Evolutionary conservation across 2,113 vertebrate species (phyloP).

Genomic region (Cololabis saira): DNA sequence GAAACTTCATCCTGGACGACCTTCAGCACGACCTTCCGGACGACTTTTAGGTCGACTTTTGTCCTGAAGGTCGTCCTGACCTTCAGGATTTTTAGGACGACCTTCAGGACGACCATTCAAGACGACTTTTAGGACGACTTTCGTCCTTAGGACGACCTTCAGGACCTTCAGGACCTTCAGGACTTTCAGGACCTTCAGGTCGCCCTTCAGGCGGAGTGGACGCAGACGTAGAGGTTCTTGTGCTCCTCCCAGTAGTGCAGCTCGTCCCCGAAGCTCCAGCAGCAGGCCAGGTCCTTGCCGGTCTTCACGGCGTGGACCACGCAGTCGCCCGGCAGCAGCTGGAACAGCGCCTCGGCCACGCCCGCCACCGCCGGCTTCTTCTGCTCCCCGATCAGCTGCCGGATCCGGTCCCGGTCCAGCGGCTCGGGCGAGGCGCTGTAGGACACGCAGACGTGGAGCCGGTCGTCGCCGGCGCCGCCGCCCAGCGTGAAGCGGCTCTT

Average conservation of each 20-base stretch:
- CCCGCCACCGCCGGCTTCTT: constrained; percentile 62
- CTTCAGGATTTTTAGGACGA: too few relatives aligned
- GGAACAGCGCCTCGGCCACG: constrained; percentile 71
- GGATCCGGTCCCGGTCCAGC: constrained; percentile 67
- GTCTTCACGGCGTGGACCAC: constrained; percentile 76
- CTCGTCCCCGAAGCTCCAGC: constrained; percentile 76
- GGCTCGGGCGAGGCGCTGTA: constrained; percentile 80
- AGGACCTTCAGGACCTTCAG: too few relatives aligned
- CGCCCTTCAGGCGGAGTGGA: constrained; percentile 77
- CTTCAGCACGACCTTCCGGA: too few relatives aligned
- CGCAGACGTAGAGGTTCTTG: constrained; percentile 75
- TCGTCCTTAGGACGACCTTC: too few relatives aligned
- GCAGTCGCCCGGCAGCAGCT: constrained; percentile 61
- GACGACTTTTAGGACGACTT: too few relatives aligned
- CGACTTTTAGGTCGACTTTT: too few relatives aligned
- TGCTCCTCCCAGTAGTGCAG: constrained; percentile 79
- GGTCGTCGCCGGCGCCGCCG: too few relatives aligned
- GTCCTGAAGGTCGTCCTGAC: too few relatives aligned
- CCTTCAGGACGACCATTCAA: too few relatives aligned
- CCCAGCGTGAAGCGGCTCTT: constrained; percentile 80
- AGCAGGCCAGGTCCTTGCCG: constrained; percentile 71
- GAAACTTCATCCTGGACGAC: too few relatives aligned
- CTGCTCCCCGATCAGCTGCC: constrained; percentile 71
- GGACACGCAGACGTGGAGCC: constrained; percentile 71
- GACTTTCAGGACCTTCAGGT: too few relatives aligned